Evolutionary conservation across 2,797 vertebrate genomes (phyloP), one percentile per base, ranked within the genome.

Genomic region (Mus caroli): DNA sequence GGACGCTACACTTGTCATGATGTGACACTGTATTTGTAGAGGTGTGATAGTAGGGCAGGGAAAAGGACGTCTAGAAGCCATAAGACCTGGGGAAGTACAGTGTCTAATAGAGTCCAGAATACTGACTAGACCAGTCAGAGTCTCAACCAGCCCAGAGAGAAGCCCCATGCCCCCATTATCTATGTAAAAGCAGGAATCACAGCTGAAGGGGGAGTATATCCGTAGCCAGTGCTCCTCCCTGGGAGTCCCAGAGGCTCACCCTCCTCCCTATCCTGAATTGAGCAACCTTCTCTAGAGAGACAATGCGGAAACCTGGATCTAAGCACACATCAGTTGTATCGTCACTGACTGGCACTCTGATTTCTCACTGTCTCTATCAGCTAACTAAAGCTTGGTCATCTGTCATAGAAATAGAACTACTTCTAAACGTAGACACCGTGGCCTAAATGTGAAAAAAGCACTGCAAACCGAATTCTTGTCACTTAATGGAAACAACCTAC

Each of bases 1-100:
- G 5, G 20, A 22, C 0, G 1, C 2, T 0, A 15, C 3, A n/a
- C 15, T 77, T 1, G 31, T 85, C 40, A 76, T 24, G 28, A 13
- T 0, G 34, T 9, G 31, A 28, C 0, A 3, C 1, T 0, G 12
- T 3, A 46, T 11, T 73, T 1, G 26, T 88, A 19, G 1, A 24
- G 26, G 31, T 0, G 4, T 8, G 46, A 54, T 3, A 0, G 11
- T 7, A 52, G 37, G 67, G 46, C 24, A 6, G 10, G 3, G 69
- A 50, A 28, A 19, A 80, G 10, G 13, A 77, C 26, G 22, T 3
- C 4, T 0, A 5, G 52, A 60, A 52, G 50, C 24, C 12, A 20
- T 83, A 56, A 22, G 24, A 46, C 7, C 4, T 14, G 3, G 56
- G 75, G 11, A 75, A 78, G 79, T 4, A 1, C 0, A 13, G 46